Percentiles rank a stretch among this genome's conserved stretches.
Evolutionary conservation across 2,888 invertebrate species (phyloP).

Genomic region (Resseliella maxima): DNA sequence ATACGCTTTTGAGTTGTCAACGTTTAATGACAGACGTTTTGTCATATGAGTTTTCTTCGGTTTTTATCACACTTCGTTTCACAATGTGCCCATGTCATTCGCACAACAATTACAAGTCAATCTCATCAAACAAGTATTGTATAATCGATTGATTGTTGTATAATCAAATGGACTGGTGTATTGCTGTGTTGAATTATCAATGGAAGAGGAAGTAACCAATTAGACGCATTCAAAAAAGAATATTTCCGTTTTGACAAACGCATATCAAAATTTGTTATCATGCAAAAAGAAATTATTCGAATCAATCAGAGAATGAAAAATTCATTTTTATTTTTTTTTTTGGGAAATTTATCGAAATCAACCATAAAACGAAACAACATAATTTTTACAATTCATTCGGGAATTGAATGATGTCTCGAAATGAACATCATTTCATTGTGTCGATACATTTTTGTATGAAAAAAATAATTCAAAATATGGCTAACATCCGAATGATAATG

Average conservation of each 20-base stretch:
- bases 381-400: no score
- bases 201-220: no score
- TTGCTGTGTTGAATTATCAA: no score
- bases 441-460: not conserved
- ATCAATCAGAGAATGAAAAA: no score
- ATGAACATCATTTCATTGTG: not conserved
- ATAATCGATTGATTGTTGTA: not conserved
- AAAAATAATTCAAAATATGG: not conserved
- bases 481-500: not conserved
- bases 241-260: no score
- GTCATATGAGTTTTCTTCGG: not conserved
- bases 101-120: not conserved
- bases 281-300: no score
- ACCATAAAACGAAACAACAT: no score
- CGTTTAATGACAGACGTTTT: not conserved
- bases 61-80: not conserved
- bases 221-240: no score
- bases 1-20: slow-evolving; percentile 1
- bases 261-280: no score
- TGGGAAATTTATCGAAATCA: no score
- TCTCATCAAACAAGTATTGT: not conserved
- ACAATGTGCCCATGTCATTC: not conserved
- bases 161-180: not conserved
- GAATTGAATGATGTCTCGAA: not conserved
- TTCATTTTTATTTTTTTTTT: no score